Conservation (phyloP, 2,113 vertebrate genomes). For the Leptocoma aspasia region DNA sequence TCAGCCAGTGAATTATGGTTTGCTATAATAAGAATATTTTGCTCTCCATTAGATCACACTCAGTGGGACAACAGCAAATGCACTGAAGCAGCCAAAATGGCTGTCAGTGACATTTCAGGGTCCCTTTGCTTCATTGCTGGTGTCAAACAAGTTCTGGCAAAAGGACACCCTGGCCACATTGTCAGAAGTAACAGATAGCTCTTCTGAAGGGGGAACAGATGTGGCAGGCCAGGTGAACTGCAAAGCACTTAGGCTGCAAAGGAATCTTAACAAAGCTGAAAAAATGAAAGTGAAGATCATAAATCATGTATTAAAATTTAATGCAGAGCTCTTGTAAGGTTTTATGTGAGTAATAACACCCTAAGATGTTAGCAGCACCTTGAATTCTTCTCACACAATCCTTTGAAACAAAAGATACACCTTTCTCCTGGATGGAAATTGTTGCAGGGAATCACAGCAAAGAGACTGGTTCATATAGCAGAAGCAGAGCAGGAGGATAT, state of each 20-base stretch:
- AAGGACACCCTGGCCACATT: background rate
- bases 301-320: background rate
- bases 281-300: background rate
- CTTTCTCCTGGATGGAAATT: background rate
- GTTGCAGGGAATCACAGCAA: background rate
- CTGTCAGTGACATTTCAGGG: conserved; percentile 17
- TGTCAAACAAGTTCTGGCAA: background rate
- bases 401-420: background rate
- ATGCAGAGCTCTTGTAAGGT: background rate
- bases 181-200: background rate
- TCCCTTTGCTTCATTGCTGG: conserved; percentile 19
- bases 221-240: background rate
- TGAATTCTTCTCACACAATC: background rate
- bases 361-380: background rate
- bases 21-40: conserved; percentile 52
- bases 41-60: conserved; percentile 38
- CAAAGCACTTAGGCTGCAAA: background rate
- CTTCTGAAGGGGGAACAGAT: background rate
- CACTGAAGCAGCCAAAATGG: background rate
- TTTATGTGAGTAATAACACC: background rate
- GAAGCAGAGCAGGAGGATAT: background rate
- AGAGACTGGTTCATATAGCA: background rate
- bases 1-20: conserved; percentile 38
- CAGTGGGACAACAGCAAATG: background rate
- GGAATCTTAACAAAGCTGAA: background rate